phyloP scores from a whole-genome alignment of 2,888 invertebrate genomes.

The Mythimna loreyi region DNA sequence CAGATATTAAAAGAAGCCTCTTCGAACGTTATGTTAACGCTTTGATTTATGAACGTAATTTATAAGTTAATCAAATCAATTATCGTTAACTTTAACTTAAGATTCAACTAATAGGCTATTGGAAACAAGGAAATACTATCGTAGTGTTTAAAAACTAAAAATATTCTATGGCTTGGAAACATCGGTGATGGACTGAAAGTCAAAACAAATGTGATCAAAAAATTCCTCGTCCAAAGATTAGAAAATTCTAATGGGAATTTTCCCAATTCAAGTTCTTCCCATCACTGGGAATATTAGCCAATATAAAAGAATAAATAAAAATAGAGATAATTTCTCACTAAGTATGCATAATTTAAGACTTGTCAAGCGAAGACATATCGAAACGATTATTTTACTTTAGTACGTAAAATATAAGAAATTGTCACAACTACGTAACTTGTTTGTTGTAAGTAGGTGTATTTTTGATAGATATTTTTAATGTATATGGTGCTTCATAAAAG shows the following conservation, averaged over 20 bases:
- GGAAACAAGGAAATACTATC: slow-evolving; percentile 5
- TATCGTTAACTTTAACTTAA: background rate
- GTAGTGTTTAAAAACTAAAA: slow-evolving; percentile 18
- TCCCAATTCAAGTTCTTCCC: slow-evolving; percentile 37
- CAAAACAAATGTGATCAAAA: slow-evolving; percentile 40
- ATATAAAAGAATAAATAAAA: slow-evolving; percentile 21
- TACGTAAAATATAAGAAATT: slow-evolving; percentile 55
- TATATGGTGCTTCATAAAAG: slow-evolving; percentile 69
- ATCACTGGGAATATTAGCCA: slow-evolving; percentile 21
- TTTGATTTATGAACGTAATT: background rate
- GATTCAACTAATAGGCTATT: background rate
- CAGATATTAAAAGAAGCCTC: background rate
- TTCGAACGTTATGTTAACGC: background rate
- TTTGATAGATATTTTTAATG: slow-evolving; percentile 64
- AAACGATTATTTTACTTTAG: slow-evolving; percentile 52
- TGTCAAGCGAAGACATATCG: slow-evolving; percentile 64
- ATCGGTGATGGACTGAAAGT: slow-evolving; percentile 61
- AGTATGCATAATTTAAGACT: slow-evolving; percentile 64
- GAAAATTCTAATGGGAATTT: slow-evolving; percentile 47
- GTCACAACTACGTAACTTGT: slow-evolving; percentile 64
- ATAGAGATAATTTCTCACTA: slow-evolving; percentile 42
- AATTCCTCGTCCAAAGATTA: slow-evolving; percentile 61
- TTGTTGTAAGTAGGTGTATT: slow-evolving; percentile 56
- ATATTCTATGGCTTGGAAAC: slow-evolving; percentile 29
- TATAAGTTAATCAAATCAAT: background rate